phyloP scores from a whole-genome alignment of 2,113 vertebrate genomes.

The Puffinus mauretanicus region DNA sequence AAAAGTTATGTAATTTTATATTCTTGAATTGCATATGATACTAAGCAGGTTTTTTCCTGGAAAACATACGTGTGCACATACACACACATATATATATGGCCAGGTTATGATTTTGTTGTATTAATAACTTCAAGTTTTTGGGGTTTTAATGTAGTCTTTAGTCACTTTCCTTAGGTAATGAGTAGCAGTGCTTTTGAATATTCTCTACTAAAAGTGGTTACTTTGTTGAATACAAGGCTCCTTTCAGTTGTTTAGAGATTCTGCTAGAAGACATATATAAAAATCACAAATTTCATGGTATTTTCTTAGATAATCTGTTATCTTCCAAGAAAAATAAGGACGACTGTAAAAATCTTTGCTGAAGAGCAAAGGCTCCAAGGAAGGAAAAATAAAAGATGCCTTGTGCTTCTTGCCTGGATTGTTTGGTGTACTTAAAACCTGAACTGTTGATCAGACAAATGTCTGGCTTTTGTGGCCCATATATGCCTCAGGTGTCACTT shows the following conservation, averaged over 20 bases:
- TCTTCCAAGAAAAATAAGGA: not conserved
- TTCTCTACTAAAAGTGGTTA: not conserved
- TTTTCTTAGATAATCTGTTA: not conserved
- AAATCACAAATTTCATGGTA: not conserved
- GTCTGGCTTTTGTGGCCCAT: not conserved
- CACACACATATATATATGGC: not conserved
- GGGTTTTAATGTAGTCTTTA: not conserved
- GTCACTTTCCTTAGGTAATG: not conserved
- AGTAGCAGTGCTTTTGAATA: not conserved
- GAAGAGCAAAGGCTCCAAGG: not conserved
- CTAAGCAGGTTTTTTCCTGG: not conserved
- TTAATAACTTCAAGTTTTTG: not conserved
- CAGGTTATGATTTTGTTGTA: not conserved
- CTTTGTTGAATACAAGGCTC: not conserved
- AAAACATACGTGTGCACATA: not conserved
- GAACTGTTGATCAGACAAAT: not conserved
- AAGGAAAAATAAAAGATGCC: not conserved
- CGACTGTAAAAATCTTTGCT: not conserved
- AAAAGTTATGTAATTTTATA: not conserved
- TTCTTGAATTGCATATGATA: not conserved
- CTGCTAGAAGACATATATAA: not conserved
- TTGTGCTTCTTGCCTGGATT: not conserved
- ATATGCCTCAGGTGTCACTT: not conserved
- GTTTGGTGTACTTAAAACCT: not conserved
- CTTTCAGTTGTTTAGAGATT: not conserved